Conservation (phyloP, 2,888 invertebrate species). For the Philereme transversata region DNA sequence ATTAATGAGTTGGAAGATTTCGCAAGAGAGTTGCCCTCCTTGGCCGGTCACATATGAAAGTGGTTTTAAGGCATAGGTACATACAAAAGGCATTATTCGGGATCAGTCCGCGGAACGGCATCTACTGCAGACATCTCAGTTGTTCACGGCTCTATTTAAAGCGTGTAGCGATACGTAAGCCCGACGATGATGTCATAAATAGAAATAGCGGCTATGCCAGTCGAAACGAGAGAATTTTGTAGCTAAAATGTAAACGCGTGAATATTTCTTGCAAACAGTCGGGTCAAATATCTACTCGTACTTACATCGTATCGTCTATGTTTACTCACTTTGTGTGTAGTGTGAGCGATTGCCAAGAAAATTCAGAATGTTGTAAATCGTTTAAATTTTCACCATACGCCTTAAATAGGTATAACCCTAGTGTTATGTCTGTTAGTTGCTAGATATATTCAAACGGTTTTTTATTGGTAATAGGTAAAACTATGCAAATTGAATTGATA, state of each 20-base stretch:
- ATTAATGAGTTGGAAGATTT: conserved; percentile 75
- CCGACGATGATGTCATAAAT: conserved; percentile 85
- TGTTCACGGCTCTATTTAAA: conserved; percentile 80
- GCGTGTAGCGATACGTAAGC: conserved; percentile 84
- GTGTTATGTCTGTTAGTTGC: conserved; percentile 15
- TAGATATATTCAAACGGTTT: conserved; percentile 18
- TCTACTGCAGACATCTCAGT: conserved; percentile 80
- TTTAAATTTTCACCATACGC: not conserved
- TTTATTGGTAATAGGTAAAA: conserved; percentile 12
- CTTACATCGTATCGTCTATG: not conserved
- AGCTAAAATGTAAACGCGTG: conserved; percentile 64
- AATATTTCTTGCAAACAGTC: conserved; percentile 56
- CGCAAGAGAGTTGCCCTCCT: conserved; percentile 68
- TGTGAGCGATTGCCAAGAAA: conserved; percentile 11
- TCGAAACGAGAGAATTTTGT: conserved; percentile 66
- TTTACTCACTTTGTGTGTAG: conserved; percentile 7
- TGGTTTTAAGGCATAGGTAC: conserved; percentile 40
- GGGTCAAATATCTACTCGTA: conserved; percentile 10
- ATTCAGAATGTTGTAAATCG: conserved; percentile 4
- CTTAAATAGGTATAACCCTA: not conserved
- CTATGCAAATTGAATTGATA: conserved; percentile 27
- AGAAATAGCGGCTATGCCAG: conserved; percentile 81
- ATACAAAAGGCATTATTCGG: conserved; percentile 79
- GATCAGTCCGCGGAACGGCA: conserved; percentile 80
- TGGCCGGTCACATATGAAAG: conserved; percentile 68